These are phyloP conservation scores for Pachypanchax playfairii DNA, from an alignment of 2,113 vertebrate genomes.

Conservation along the genomic window DNA sequence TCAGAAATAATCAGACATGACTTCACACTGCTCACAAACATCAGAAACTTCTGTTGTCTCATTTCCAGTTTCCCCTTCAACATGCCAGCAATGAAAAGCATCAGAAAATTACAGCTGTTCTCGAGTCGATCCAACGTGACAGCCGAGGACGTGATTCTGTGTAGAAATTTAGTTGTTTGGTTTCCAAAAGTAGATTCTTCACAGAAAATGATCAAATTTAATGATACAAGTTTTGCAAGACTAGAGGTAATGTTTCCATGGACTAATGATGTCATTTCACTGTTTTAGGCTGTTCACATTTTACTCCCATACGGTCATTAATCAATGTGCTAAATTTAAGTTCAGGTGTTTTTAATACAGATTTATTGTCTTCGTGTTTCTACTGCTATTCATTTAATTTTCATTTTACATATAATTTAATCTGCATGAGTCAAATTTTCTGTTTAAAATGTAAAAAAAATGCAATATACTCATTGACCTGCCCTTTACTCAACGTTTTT, in stretches of 20 bases:
- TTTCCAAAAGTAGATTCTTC: neutral
- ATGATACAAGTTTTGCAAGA: neutral
- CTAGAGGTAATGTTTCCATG: neutral
- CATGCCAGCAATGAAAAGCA: slow-evolving; percentile 9
- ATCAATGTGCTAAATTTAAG: neutral
- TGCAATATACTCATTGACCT: too few species aligned
- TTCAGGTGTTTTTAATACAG: too few species aligned
- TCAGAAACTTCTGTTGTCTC: slow-evolving; percentile 16
- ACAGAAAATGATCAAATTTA: neutral
- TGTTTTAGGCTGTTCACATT: too few species aligned
- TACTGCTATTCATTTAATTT: too few species aligned
- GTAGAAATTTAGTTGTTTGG: slow-evolving; percentile 6
- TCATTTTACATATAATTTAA: too few species aligned
- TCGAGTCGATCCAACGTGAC: slow-evolving; percentile 7
- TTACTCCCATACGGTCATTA: too few species aligned
- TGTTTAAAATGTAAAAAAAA: too few species aligned
- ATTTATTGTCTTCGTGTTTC: too few species aligned
- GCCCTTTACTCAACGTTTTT: too few species aligned
- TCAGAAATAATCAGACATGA: slow-evolving; percentile 37
- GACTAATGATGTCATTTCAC: neutral
- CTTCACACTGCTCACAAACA: slow-evolving; percentile 16
- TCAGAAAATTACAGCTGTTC: slow-evolving; percentile 30
- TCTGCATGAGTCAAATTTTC: too few species aligned
- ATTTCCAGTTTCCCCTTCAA: slow-evolving; percentile 20
- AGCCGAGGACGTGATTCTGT: neutral